Percentiles rank a stretch among this genome's conserved stretches.
Conservation (phyloP, 23 tunicate genomes). For the Ascidia mentula region DNA sequence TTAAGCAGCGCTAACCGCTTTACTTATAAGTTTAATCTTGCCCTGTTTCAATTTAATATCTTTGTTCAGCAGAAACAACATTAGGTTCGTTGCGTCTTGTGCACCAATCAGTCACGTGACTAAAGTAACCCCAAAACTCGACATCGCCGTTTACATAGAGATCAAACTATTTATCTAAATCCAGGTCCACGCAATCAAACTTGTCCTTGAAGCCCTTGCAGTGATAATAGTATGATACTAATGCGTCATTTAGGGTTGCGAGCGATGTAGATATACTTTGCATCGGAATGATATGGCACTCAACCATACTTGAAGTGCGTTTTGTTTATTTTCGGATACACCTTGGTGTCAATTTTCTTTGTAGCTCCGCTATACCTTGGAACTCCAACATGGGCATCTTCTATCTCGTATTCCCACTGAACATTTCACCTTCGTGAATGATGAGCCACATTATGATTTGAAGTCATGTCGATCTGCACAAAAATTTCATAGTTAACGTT, state of each 20-base stretch:
- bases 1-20: too few species aligned
- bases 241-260: conserved; percentile 63
- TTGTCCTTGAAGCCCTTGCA: conserved; percentile 18
- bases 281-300: conserved; percentile 22
- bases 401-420: conserved; percentile 18
- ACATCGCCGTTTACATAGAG: conserved; percentile 15
- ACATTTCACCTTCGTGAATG: conserved; percentile 23
- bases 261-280: conserved; percentile 51
- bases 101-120: conserved; percentile 33
- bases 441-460: conserved; percentile 61
- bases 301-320: conserved; percentile 21
- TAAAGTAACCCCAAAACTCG: conserved; percentile 21
- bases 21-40: too few species aligned
- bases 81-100: conserved; percentile 11
- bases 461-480: conserved; percentile 64
- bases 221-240: conserved; percentile 41
- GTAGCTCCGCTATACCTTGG: conserved; percentile 29
- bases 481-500: too few species aligned
- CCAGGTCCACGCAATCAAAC: neutral
- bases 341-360: neutral
- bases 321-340: conserved; percentile 37
- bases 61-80: conserved; percentile 49
- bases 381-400: conserved; percentile 63
- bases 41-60: conserved; percentile 23
- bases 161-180: conserved; percentile 25